phyloP scores from a whole-genome alignment of 2,888 invertebrate species.

The Herminia tarsipennalis region DNA sequence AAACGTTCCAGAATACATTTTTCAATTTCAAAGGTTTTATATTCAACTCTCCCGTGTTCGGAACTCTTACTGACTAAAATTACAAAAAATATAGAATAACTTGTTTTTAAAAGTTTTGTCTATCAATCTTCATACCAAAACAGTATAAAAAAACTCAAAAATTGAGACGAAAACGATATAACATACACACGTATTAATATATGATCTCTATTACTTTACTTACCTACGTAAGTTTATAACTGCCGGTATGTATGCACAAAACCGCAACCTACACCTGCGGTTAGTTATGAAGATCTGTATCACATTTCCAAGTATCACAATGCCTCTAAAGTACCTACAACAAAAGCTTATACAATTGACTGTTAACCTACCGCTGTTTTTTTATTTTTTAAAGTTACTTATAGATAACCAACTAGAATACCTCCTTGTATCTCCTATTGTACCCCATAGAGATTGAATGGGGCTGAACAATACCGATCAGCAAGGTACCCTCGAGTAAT shows the following conservation, averaged over 20 bases:
- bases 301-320: constrained; percentile 8
- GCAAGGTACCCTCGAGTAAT: not conserved
- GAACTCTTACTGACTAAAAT: too few relatives aligned
- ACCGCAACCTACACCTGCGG: constrained; percentile 20
- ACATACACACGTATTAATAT: too few relatives aligned
- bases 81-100: too few relatives aligned
- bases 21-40: too few relatives aligned
- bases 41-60: too few relatives aligned
- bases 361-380: constrained; percentile 1
- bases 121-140: too few relatives aligned
- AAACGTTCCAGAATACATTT: not conserved
- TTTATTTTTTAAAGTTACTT: constrained; percentile 5
- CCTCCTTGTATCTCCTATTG: not conserved
- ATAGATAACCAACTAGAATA: not conserved
- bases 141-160: too few relatives aligned
- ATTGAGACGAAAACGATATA: too few relatives aligned
- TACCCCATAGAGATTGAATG: not conserved
- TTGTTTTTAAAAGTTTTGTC: too few relatives aligned
- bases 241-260: not conserved
- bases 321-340: not conserved
- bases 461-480: constrained; percentile 4
- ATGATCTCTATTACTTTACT: too few relatives aligned
- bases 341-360: constrained; percentile 4
- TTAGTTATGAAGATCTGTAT: constrained; percentile 15
- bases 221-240: not conserved